A percentile compares a stretch with the other conserved stretches of the same genome.
phyloP scores from a whole-genome alignment of 2,888 invertebrate genomes.

The Dasypogon diadema region DNA sequence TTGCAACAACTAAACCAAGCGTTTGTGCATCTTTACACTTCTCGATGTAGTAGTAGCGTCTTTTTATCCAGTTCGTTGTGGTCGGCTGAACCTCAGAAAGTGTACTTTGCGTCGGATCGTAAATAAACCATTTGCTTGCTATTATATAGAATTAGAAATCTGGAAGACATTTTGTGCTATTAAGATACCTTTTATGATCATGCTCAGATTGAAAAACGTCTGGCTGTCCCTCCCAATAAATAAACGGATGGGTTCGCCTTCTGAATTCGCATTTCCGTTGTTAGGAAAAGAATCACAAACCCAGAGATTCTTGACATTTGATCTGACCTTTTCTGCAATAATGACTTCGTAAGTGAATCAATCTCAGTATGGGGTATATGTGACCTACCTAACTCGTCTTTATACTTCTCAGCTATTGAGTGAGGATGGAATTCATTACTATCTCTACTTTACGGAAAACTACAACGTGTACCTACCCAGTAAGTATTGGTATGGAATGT shows the following conservation, averaged over 20 bases:
- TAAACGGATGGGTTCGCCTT: constrained; percentile 71
- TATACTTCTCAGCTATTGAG: constrained; percentile 36
- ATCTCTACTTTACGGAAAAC: neutral
- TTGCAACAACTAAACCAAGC: constrained; percentile 92
- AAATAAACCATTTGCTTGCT: constrained; percentile 73
- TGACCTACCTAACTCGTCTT: constrained; percentile 17
- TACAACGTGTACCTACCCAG: too few relatives aligned
- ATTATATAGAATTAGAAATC: too few relatives aligned
- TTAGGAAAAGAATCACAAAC: constrained; percentile 55
- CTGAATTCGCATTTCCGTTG: constrained; percentile 61
- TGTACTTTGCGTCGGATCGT: constrained; percentile 69
- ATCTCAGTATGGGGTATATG: neutral
- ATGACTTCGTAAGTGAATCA: neutral
- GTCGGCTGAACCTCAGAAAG: constrained; percentile 67
- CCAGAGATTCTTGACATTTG: constrained; percentile 60
- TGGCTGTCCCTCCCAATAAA: constrained; percentile 77
- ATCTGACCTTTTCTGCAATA: constrained; percentile 13
- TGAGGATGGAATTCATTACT: constrained; percentile 9
- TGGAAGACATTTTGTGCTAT: too few relatives aligned
- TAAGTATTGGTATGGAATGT: constrained; percentile 75
- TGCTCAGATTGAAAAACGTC: constrained; percentile 74
- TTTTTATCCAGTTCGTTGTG: constrained; percentile 77
- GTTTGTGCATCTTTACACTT: constrained; percentile 90
- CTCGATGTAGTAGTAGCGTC: constrained; percentile 87
- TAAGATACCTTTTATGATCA: constrained; percentile 70